Percentiles rank a stretch among this genome's conserved stretches.
phyloP scores from a whole-genome alignment of 2,888 invertebrate species.

The Chironomus tentans region DNA sequence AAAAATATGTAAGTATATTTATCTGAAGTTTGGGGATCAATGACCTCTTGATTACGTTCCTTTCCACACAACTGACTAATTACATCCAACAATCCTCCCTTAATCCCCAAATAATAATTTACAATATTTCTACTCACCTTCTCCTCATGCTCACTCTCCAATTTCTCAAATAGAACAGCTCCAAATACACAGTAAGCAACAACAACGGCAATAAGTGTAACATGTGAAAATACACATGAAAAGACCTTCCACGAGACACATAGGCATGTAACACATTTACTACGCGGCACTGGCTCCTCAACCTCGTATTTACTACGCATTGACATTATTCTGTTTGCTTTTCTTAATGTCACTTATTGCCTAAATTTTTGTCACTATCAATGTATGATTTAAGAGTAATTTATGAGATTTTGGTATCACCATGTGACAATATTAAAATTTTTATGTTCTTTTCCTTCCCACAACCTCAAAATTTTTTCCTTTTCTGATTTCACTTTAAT shows the following conservation, averaged over 20 bases:
- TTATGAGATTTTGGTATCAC: background rate
- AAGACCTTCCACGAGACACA: conserved; percentile 62
- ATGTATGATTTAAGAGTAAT: background rate
- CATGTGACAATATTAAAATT: background rate
- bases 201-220: conserved; percentile 76
- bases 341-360: background rate
- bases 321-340: conserved; percentile 22
- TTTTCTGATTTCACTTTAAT: background rate
- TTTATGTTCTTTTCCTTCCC: background rate
- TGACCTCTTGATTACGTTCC: too few species aligned
- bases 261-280: conserved; percentile 39
- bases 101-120: too few species aligned
- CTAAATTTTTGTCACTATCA: too few species aligned
- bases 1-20: too few species aligned
- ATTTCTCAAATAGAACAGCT: conserved; percentile 70
- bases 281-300: conserved; percentile 28
- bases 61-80: too few species aligned
- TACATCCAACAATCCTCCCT: too few species aligned
- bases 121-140: conserved; percentile 46
- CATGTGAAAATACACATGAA: conserved; percentile 80
- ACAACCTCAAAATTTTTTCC: background rate
- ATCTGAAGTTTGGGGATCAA: too few species aligned
- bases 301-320: conserved; percentile 26
- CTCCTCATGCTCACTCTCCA: conserved; percentile 66
- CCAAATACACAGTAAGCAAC: conserved; percentile 85